Percentiles rank a stretch among this genome's conserved stretches.
Evolutionary conservation across 1,140 invertebrate genomes (phyloP).

Genomic region (Trinorchestia longiramus): DNA sequence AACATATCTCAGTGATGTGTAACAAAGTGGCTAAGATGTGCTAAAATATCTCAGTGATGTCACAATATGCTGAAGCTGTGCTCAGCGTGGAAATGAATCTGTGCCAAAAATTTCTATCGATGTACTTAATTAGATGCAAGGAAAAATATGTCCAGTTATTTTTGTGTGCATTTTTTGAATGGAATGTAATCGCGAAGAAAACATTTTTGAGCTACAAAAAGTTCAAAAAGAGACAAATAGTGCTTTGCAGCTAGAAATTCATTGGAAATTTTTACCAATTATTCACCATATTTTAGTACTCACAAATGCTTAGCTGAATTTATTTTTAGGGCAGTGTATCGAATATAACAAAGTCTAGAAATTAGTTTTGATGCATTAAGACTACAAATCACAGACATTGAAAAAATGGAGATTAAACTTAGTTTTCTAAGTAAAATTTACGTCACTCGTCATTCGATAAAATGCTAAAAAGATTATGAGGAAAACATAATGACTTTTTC

Average conservation of each 20-base stretch:
- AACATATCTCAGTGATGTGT: too few relatives aligned
- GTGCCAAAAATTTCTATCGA: too few relatives aligned
- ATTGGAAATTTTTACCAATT: neutral
- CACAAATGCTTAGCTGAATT: neutral
- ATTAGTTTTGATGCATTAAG: neutral
- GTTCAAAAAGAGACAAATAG: neutral
- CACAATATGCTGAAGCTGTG: too few relatives aligned
- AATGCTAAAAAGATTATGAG: too few relatives aligned
- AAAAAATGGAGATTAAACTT: neutral
- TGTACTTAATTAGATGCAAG: too few relatives aligned
- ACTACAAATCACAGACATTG: constrained; percentile 31
- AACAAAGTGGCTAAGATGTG: too few relatives aligned
- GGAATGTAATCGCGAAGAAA: too few relatives aligned
- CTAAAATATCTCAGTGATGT: too few relatives aligned
- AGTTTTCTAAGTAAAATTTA: neutral
- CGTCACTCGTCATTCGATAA: neutral
- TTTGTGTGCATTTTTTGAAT: too few relatives aligned
- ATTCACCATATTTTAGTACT: neutral
- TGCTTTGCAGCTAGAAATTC: neutral
- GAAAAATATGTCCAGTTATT: too few relatives aligned
- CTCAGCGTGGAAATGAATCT: too few relatives aligned
- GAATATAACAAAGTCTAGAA: neutral
- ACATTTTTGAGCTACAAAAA: too few relatives aligned
- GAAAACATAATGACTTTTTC: neutral
- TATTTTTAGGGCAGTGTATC: neutral